phyloP scores from a whole-genome alignment of 2,797 vertebrate species.

The Echiichthys vipera region DNA sequence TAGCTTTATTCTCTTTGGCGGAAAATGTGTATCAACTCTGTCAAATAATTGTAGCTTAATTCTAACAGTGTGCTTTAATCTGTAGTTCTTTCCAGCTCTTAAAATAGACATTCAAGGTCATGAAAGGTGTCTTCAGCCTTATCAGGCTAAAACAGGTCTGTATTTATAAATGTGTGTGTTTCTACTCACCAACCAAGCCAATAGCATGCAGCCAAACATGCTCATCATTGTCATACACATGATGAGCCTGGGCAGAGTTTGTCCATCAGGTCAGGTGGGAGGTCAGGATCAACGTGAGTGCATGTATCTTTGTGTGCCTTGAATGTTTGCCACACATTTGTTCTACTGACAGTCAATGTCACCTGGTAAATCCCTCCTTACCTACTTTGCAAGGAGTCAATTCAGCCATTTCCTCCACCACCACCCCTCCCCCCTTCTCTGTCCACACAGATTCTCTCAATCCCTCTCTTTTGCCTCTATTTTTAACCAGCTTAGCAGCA shows the following conservation, averaged over 20 bases:
- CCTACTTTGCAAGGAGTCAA: conserved; percentile 59
- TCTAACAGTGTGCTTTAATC: conserved; percentile 29
- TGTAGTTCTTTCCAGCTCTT: conserved; percentile 14
- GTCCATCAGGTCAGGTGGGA: conserved; percentile 50
- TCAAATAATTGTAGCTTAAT: conserved; percentile 21
- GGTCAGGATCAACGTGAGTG: conserved; percentile 16
- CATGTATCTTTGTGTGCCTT: conserved; percentile 32
- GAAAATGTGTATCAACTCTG: not conserved
- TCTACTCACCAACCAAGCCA: conserved; percentile 77
- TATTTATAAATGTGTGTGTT: conserved; percentile 31
- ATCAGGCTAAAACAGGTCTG: conserved; percentile 41
- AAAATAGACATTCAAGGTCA: conserved; percentile 49
- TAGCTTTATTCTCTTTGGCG: conserved; percentile 7
- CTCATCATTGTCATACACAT: conserved; percentile 85
- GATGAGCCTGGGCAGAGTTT: conserved; percentile 52
- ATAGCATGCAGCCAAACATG: conserved; percentile 80
- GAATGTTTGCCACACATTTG: conserved; percentile 33
- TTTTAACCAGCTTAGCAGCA: conserved; percentile 82
- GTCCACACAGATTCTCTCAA: conserved; percentile 66
- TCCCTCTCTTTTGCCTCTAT: conserved; percentile 78
- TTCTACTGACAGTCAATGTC: conserved; percentile 67
- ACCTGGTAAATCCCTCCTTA: conserved; percentile 66
- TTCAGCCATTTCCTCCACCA: conserved; percentile 45
- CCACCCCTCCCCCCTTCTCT: conserved; percentile 60
- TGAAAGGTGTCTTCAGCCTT: conserved; percentile 20